Percentiles rank a stretch among this genome's conserved stretches.
Conservation (phyloP, 2,113 vertebrate species). For the Lophotis ruficrista region DNA sequence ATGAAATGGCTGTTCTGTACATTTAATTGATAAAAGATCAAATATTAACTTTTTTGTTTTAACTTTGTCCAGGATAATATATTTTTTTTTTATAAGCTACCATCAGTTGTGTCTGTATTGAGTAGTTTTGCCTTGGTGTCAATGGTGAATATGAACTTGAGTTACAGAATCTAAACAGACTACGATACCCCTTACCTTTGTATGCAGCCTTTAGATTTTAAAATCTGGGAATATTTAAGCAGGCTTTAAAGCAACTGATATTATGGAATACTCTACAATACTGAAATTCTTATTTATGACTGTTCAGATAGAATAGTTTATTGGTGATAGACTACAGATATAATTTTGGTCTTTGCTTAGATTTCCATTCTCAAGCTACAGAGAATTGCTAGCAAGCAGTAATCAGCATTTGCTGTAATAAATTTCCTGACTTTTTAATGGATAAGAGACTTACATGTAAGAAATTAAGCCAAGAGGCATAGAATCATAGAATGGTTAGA, state of each 20-base stretch:
- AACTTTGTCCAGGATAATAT: neutral
- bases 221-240: neutral
- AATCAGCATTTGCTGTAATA: neutral
- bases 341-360: neutral
- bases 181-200: neutral
- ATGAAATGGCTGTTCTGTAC: neutral
- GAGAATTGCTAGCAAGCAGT: neutral
- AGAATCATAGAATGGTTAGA: too few relatives aligned
- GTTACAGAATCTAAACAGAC: neutral
- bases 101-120: neutral
- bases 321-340: neutral
- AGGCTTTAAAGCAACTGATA: neutral
- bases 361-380: neutral
- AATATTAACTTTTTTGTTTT: neutral
- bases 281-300: neutral
- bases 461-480: neutral
- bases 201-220: neutral
- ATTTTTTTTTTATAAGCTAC: neutral
- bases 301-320: neutral
- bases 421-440: neutral
- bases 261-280: neutral
- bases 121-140: neutral
- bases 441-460: neutral
- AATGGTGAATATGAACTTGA: neutral
- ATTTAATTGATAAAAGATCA: neutral